Evolutionary conservation across 2,797 vertebrate genomes (phyloP), one percentile per base, ranked within the genome.

Genomic region (Ambastaia sidthimunki): DNA sequence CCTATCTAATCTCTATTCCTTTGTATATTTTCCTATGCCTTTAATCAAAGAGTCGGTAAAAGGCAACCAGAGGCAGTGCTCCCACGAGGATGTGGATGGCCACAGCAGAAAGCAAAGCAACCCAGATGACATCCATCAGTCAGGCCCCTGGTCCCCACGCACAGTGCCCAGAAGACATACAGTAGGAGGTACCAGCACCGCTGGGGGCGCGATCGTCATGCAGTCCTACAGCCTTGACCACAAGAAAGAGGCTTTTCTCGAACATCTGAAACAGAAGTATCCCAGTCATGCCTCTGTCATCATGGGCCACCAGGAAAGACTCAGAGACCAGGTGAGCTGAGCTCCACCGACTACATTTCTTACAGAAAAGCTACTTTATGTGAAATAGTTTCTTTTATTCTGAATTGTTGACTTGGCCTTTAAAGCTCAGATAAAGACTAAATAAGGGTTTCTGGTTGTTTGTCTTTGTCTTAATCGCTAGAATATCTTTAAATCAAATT

Each of bases 241-340:
- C 81, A 96, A 95, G 87, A 95, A 95, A 89, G 96, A 97, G 87
- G 95, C 94, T 34, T 96, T 97, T 85, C 92, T 96, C 76, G 96
- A 97, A 76, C 95, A 96, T 83, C 91, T 96, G 55, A 96, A 94
- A 82, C 95, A 95, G 90, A 97, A 96, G 66, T 95, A 96, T 78
- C 95, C 96, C 0, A 95, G 96, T 75, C 96, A 97, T 82, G 95
- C 95, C 18, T 93, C 95, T 0, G 93, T 95, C 21, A 95, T 97
- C 90, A 94, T 96, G 93, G 95, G 96, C 41, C 95, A 96, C 85
- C 96, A 96, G 69, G 95, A 96, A 80, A 91, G 92, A 73, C 87
- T 94, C 79, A 92, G 92, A 85, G 95, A 96, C 83, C 94, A 96
- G 94, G 96, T 96, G 91, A 54, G 87, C 15, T 34, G 11, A 25